Evolutionary conservation across 2,113 vertebrate genomes (phyloP).

Genomic region (Anhinga rufa): DNA sequence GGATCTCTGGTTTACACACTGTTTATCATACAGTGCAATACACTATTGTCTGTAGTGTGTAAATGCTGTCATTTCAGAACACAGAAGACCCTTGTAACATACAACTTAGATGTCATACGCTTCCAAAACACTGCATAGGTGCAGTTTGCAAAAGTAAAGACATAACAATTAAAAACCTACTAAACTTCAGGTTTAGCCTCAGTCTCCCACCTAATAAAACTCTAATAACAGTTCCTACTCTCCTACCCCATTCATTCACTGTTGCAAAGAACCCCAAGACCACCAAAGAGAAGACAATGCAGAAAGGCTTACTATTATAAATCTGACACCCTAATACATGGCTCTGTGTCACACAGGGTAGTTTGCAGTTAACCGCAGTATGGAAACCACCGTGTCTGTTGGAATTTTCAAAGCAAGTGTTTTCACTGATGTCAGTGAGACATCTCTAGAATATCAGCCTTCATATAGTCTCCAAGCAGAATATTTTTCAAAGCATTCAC

Average conservation of each 20-base stretch:
- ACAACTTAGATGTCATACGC: background rate
- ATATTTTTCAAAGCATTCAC: background rate
- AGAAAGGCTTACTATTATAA: background rate
- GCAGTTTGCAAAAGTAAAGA: background rate
- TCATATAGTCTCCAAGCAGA: background rate
- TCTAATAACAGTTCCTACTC: background rate
- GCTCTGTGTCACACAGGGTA: background rate
- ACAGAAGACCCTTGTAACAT: background rate
- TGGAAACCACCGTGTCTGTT: background rate
- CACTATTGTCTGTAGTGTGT: background rate
- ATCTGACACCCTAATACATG: background rate
- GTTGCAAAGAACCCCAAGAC: background rate
- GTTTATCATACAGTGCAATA: background rate
- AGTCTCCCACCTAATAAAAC: background rate
- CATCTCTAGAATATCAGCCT: background rate
- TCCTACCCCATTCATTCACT: background rate
- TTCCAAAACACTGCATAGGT: background rate
- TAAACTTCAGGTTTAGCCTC: background rate
- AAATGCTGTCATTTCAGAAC: background rate
- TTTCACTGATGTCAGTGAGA: background rate
- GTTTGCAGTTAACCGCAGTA: background rate
- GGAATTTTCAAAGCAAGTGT: background rate
- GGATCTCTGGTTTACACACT: background rate
- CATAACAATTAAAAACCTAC: background rate
- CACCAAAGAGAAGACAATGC: background rate